Evolutionary conservation across 2,113 vertebrate genomes (phyloP).

Genomic region (Passer montanus): DNA sequence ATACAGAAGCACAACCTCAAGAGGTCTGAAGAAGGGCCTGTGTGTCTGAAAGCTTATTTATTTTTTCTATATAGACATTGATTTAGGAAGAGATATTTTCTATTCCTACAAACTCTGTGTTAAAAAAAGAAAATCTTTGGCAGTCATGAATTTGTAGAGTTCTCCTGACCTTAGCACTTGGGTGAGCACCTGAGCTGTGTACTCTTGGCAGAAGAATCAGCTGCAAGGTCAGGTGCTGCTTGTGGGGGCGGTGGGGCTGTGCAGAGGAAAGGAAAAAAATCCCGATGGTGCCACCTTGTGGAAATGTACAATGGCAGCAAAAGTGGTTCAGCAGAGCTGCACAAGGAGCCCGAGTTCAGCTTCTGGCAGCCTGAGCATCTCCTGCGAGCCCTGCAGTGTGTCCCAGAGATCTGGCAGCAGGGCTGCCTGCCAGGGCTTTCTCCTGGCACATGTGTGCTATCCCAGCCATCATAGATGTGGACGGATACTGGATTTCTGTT

Average conservation of each 20-base stretch:
- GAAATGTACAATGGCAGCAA: neutral
- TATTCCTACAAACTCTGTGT: neutral
- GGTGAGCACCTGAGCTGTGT: neutral
- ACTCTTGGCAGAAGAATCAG: rapidly evolving
- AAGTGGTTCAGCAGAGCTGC: neutral
- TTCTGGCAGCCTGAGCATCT: neutral
- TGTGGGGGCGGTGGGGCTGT: rapidly evolving
- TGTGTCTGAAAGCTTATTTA: neutral
- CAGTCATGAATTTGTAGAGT: neutral
- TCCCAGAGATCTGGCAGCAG: rapidly evolving
- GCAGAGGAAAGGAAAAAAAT: neutral
- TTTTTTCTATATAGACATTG: neutral
- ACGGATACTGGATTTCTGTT: neutral
- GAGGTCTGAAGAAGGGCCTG: neutral
- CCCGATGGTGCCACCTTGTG: slow-evolving; percentile 72
- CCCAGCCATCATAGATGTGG: rapidly evolving
- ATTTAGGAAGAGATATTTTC: neutral
- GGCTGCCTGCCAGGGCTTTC: neutral
- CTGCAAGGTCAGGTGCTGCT: rapidly evolving
- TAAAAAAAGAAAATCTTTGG: neutral
- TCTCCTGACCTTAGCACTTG: neutral
- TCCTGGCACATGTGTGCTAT: neutral
- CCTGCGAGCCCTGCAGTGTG: rapidly evolving
- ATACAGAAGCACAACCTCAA: neutral
- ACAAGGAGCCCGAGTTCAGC: rapidly evolving